Base-by-base conservation (phyloP, 2,113 vertebrate genomes). In the Rhagologus leucostigma region DNA sequence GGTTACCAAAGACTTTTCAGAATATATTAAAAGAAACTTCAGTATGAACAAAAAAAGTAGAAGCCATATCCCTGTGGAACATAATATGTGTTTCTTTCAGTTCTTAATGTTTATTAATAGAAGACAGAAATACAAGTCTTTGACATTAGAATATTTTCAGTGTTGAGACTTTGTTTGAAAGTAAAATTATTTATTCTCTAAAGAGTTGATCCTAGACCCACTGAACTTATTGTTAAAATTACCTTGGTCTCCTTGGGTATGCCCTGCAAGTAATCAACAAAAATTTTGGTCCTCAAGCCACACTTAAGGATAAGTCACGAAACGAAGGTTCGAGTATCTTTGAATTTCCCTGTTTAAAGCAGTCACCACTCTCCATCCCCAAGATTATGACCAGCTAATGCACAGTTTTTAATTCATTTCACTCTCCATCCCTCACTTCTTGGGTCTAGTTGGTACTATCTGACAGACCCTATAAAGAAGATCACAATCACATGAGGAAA, bases 51-150 rank as follows among this genome's bases (percentile, higher is more conserved):
- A 84, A 91, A 82, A 85, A 93, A 88, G 57, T 53, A 88, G 59
- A 93, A 90, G 37, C 37, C 55, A 83, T 76, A 64, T 14, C 92
- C 75, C 90, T 73, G 35, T 65, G 85, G 92, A 91, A 90, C 26
- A 69, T 50, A 73, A 85, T 57, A 83, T 1, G 2, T 53, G 16
- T 65, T 89, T 91, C 67, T 95, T 91, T 73, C 75, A 46, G 22
- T 76, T 83, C 49, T 73, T 88, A 90, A 88, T 92, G 75, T 94
- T 95, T 97, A 95, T 94, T 93, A 90, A 94, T 90, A 27, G 44
- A 2, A 60, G 20, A 59, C 2, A 82, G 14, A 41, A 88, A 88
- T 88, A 57, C 1, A 30, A 59, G 10, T 52, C 53, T 85, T 81
- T 87, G 74, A 76, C 90, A 95, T 68, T 52, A 87, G 53, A 88